Conservation (phyloP, 2,797 vertebrate genomes). For the Lagocephalus sceleratus region DNA sequence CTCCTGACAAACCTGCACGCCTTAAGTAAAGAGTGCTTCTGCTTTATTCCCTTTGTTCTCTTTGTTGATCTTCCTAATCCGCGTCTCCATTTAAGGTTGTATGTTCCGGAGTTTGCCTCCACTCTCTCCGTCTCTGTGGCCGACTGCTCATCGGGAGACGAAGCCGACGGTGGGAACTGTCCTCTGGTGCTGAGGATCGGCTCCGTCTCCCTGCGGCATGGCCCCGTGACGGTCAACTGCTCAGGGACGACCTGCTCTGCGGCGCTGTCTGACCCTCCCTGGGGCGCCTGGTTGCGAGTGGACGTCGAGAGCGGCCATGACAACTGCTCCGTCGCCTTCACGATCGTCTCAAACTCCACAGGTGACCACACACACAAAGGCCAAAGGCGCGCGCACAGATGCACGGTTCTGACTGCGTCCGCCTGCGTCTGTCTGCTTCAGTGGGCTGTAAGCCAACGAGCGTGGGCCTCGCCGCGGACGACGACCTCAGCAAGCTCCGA, state of each 20-base stretch:
- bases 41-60: background rate
- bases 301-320: slow-evolving; percentile 72
- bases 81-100: slow-evolving; percentile 73
- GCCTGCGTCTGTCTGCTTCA: slow-evolving; percentile 47
- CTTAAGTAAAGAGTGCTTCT: slow-evolving; percentile 77
- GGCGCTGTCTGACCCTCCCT: slow-evolving; percentile 79
- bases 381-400: background rate
- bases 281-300: slow-evolving; percentile 87
- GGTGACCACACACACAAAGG: slow-evolving; percentile 63
- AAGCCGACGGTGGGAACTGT: slow-evolving; percentile 54
- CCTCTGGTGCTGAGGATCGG: slow-evolving; percentile 79
- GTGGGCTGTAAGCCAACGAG: slow-evolving; percentile 82
- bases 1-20: slow-evolving; percentile 69
- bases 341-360: slow-evolving; percentile 76
- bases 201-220: slow-evolving; percentile 71
- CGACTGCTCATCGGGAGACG: slow-evolving; percentile 63
- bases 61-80: background rate
- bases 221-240: slow-evolving; percentile 78
- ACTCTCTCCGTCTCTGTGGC: slow-evolving; percentile 77
- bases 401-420: background rate
- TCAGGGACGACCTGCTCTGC: slow-evolving; percentile 69
- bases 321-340: slow-evolving; percentile 70
- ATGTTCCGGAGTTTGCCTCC: slow-evolving; percentile 82
- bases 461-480: slow-evolving; percentile 59
- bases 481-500: slow-evolving; percentile 50